Evolutionary conservation across 2,113 vertebrate species (phyloP).

Genomic region (Hipposideros armiger): DNA sequence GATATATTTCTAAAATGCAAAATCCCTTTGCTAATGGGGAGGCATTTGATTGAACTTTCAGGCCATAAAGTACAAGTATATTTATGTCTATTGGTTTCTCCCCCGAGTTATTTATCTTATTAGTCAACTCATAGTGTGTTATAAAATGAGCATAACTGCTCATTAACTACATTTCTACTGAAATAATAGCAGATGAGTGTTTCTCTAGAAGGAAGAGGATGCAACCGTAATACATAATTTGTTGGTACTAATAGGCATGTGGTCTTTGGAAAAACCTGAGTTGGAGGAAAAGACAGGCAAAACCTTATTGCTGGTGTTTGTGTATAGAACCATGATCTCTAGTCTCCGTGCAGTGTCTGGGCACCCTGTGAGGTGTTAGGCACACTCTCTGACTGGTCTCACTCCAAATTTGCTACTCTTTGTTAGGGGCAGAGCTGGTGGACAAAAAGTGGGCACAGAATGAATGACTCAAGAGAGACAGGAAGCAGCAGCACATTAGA

Average conservation of each 20-base stretch:
- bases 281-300: no score
- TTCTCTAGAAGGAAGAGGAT: no score
- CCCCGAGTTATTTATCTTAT: neutral
- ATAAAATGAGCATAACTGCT: neutral
- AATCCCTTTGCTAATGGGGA: neutral
- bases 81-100: neutral
- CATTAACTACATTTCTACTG: neutral
- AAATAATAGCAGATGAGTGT: neutral
- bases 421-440: neutral
- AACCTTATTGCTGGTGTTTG: no score
- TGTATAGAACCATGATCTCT: no score
- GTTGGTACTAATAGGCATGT: neutral
- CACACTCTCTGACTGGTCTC: neutral
- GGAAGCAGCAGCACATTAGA: neutral
- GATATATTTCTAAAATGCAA: constrained; percentile 25
- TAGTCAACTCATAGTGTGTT: neutral
- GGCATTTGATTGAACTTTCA: neutral
- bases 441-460: neutral
- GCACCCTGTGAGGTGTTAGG: neutral
- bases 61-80: neutral
- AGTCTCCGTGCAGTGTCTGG: neutral
- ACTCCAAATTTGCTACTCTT: neutral
- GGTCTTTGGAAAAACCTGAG: neutral
- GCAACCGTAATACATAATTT: no score
- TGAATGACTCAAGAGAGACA: neutral